phyloP scores from a whole-genome alignment of 2,113 vertebrate species.

The Halcyon senegalensis region DNA sequence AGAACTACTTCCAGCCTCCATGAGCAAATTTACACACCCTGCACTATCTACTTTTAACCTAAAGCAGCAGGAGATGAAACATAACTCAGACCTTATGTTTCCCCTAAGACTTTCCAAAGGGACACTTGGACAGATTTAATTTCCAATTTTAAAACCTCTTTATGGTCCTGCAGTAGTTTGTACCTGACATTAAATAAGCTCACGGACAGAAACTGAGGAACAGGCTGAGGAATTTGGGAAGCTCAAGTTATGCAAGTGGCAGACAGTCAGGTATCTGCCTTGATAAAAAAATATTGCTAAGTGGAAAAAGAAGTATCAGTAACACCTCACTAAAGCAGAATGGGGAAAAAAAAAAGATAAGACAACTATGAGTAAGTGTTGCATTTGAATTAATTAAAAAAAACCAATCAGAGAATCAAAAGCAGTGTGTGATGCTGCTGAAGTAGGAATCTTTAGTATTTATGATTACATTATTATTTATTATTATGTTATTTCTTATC shows the following conservation, averaged over 20 bases:
- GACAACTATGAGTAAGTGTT: neutral
- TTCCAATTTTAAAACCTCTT: neutral
- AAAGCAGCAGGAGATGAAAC: neutral
- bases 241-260: neutral
- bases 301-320: neutral
- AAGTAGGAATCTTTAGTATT: neutral
- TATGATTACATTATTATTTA: too few species aligned
- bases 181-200: neutral
- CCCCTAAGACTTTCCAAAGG: neutral
- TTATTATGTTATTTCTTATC: neutral
- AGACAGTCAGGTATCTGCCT: neutral
- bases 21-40: neutral
- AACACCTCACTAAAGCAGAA: neutral
- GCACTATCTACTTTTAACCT: neutral
- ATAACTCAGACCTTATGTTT: neutral
- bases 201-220: neutral
- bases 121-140: neutral
- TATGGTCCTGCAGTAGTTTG: neutral
- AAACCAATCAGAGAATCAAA: neutral
- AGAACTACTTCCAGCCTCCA: neutral
- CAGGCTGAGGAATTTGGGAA: neutral
- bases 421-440: neutral
- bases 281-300: neutral
- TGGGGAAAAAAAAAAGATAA: neutral
- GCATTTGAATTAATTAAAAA: neutral